A percentile compares a stretch with the other conserved stretches of the same genome.
Evolutionary conservation across 2,797 vertebrate species (phyloP).

Genomic region (Anolis apletophallus): DNA sequence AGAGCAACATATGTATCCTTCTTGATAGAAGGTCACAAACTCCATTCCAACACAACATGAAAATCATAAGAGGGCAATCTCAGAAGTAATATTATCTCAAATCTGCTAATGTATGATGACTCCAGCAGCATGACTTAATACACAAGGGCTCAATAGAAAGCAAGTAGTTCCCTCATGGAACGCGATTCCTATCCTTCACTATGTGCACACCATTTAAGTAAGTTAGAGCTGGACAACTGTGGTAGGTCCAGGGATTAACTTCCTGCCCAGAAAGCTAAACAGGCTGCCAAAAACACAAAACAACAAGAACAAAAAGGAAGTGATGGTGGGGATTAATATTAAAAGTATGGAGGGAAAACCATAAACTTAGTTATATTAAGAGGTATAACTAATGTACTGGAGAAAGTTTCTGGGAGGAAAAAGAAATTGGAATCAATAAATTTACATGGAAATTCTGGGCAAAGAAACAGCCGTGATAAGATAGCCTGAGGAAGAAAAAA

Average conservation of each 20-base stretch:
- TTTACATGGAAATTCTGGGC: neutral
- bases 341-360: too few relatives aligned
- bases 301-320: too few relatives aligned
- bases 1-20: neutral
- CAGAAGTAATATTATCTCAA: neutral
- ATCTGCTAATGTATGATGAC: neutral
- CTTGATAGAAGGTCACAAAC: neutral
- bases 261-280: too few relatives aligned
- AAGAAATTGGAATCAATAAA: neutral
- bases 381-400: neutral
- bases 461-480: neutral
- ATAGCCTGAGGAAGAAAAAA: neutral
- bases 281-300: too few relatives aligned
- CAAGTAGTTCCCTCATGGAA: neutral
- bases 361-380: neutral
- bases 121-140: neutral
- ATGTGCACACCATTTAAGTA: neutral
- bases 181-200: neutral
- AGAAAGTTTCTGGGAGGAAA: neutral
- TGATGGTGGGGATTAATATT: too few relatives aligned
- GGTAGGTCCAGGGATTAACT: too few relatives aligned
- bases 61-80: neutral
- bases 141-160: neutral
- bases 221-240: too few relatives aligned
- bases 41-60: neutral